Evolutionary conservation across 53 echinoderm and acorn worm species (phyloP).

Genomic region (Henricia sp.): DNA sequence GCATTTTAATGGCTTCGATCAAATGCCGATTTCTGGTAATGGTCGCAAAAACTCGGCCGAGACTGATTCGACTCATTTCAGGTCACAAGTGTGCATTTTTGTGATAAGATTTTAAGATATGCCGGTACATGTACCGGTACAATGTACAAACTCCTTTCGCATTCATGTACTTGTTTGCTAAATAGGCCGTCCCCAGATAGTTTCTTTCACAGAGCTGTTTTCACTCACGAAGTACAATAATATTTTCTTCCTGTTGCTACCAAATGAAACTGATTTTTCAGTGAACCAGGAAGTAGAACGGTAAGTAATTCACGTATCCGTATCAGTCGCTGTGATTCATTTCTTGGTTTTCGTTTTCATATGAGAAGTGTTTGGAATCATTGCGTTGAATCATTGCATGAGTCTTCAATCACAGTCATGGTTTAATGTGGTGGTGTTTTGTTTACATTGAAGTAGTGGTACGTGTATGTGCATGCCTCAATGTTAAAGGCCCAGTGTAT

Average conservation of each 20-base stretch:
- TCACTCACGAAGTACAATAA: background rate
- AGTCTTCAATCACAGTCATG: background rate
- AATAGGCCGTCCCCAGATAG: background rate
- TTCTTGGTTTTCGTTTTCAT: background rate
- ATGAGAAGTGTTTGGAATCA: background rate
- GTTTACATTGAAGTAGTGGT: background rate
- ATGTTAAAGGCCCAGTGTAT: no score
- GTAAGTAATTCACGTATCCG: background rate
- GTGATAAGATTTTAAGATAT: background rate
- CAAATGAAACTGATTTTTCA: constrained; percentile 21
- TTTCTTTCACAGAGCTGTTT: background rate
- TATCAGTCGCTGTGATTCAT: background rate
- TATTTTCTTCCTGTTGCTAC: background rate
- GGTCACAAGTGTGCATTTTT: background rate
- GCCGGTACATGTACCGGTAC: no score
- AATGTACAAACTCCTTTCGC: no score
- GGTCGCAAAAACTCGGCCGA: no score
- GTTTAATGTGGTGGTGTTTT: background rate
- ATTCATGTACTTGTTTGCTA: background rate
- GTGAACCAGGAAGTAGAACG: constrained; percentile 13
- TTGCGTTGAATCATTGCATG: background rate
- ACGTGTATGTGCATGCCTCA: no score
- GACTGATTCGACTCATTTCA: no score
- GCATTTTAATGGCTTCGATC: no score
- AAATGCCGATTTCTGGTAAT: no score